phyloP scores from a whole-genome alignment of 2,888 invertebrate genomes.

The Iselma pallidipennis region DNA sequence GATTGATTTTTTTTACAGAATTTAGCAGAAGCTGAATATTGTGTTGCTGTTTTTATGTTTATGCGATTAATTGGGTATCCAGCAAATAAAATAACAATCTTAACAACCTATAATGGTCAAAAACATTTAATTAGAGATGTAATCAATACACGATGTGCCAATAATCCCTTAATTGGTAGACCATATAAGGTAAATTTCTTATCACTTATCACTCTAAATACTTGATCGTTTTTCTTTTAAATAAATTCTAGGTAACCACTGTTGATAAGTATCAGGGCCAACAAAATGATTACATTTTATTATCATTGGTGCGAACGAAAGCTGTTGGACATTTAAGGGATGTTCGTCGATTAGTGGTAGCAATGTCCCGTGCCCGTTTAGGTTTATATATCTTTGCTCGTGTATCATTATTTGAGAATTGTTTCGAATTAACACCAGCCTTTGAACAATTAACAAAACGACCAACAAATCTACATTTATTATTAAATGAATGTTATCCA shows the following conservation, averaged over 20 bases:
- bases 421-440: constrained; percentile 94
- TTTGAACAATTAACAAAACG: constrained; percentile 87
- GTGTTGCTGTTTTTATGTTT: constrained; percentile 97
- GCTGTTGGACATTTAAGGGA: constrained; percentile 98
- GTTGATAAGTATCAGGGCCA: constrained; percentile 99
- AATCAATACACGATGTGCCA: constrained; percentile 88
- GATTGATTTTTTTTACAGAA: constrained; percentile 60
- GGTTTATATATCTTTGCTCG: constrained; percentile 96
- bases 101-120: constrained; percentile 99
- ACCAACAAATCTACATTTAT: constrained; percentile 77
- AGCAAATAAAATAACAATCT: constrained; percentile 92
- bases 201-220: neutral
- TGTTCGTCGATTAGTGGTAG: constrained; percentile 94
- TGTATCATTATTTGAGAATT: constrained; percentile 91
- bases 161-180: constrained; percentile 92
- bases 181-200: constrained; percentile 74
- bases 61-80: constrained; percentile 98
- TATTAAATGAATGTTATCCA: constrained; percentile 81
- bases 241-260: constrained; percentile 73
- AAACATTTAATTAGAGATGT: constrained; percentile 97
- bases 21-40: constrained; percentile 89
- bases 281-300: constrained; percentile 97
- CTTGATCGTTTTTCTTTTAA: constrained; percentile 4
- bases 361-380: constrained; percentile 95
- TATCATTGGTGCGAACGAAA: constrained; percentile 93